Percentiles rank a stretch among this genome's conserved stretches.
These are phyloP conservation scores for Crepidodera aurea DNA, from an alignment of 2,888 invertebrate species.

Conservation along the genomic window DNA sequence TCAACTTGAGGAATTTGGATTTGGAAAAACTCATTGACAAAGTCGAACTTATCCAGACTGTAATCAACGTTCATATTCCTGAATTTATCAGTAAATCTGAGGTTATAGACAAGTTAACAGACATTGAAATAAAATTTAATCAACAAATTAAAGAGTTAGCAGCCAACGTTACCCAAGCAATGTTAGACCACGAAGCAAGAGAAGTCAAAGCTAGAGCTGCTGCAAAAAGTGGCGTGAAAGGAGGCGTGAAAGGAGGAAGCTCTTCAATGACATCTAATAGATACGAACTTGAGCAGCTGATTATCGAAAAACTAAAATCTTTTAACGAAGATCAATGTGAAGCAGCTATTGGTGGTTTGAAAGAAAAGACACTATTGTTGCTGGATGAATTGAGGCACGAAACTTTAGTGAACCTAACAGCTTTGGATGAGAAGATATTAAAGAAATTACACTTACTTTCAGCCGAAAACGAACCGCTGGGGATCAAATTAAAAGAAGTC, in stretches of 20 bases:
- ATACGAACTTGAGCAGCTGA: slow-evolving; percentile 2
- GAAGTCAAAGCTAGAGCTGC: background rate
- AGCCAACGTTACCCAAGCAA: slow-evolving; percentile 11
- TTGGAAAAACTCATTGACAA: slow-evolving; percentile 5
- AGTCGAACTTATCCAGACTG: slow-evolving; percentile 8
- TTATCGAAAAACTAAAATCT: slow-evolving; percentile 17
- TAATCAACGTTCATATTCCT: slow-evolving; percentile 3
- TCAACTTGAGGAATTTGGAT: background rate
- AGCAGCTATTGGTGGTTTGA: slow-evolving; percentile 7
- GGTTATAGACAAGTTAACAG: slow-evolving; percentile 2
- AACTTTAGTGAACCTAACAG: background rate
- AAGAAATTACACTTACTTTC: background rate
- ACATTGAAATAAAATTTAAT: slow-evolving; percentile 10
- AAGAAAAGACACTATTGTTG: background rate
- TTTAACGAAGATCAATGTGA: slow-evolving; percentile 17
- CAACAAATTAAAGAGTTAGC: slow-evolving; percentile 20
- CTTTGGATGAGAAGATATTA: background rate
- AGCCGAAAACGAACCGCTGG: slow-evolving; percentile 5
- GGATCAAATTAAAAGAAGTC: background rate
- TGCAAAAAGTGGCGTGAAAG: background rate
- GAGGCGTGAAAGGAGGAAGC: slow-evolving; percentile 2
- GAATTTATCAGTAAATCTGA: slow-evolving; percentile 12
- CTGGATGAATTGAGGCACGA: background rate
- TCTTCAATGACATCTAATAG: background rate
- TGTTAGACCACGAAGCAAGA: slow-evolving; percentile 2